phyloP scores from a whole-genome alignment of 2,797 vertebrate genomes.

The Hyperoplus lanceolatus region DNA sequence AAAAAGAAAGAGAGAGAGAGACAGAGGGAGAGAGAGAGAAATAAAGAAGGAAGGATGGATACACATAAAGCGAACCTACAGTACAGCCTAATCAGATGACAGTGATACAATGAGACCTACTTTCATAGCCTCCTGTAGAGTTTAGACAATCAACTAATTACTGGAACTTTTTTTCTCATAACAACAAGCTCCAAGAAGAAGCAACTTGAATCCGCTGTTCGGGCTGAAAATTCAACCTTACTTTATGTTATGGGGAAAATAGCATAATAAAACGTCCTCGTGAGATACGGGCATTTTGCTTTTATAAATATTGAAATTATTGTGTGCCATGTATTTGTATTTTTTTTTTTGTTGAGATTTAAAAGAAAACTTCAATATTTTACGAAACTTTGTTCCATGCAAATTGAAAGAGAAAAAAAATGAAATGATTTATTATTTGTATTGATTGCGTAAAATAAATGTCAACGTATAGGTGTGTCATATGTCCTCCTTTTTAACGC shows the following conservation, averaged over 20 bases:
- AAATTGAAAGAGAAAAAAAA: not conserved
- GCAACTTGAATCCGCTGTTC: slow-evolving; percentile 2
- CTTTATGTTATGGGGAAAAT: not conserved
- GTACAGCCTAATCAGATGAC: slow-evolving; percentile 69
- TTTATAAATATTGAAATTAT: not conserved
- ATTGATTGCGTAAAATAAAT: slow-evolving; percentile 8
- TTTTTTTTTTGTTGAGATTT: not conserved
- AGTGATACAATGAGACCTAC: slow-evolving; percentile 65
- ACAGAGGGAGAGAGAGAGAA: slow-evolving; percentile 22
- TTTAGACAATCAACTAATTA: slow-evolving; percentile 59
- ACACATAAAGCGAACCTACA: slow-evolving; percentile 61
- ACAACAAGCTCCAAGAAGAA: slow-evolving; percentile 12
- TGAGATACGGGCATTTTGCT: not conserved
- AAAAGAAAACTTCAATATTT: not conserved
- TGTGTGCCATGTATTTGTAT: not conserved
- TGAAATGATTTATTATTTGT: not conserved
- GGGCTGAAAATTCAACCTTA: not conserved
- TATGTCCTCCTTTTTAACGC: slow-evolving; percentile 70
- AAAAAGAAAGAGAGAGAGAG: slow-evolving; percentile 10
- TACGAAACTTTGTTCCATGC: not conserved
- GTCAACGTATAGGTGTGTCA: slow-evolving; percentile 61
- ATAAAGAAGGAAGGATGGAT: slow-evolving; percentile 46
- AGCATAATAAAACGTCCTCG: not conserved
- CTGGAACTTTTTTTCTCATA: slow-evolving; percentile 32
- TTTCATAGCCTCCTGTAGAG: slow-evolving; percentile 51